Conservation (phyloP, 2,888 invertebrate species). For the Aricia artaxerxes region DNA sequence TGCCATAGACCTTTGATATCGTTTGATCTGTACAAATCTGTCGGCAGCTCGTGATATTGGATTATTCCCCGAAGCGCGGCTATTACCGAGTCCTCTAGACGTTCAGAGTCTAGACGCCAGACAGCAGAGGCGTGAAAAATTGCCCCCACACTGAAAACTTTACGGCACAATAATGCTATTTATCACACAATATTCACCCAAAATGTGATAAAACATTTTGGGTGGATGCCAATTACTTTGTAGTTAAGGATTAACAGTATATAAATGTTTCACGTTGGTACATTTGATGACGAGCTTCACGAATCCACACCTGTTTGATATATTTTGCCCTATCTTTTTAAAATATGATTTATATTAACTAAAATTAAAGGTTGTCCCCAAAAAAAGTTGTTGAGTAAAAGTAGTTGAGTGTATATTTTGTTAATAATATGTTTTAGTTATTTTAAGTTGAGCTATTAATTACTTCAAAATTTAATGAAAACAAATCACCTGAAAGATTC, state of each 20-base stretch:
- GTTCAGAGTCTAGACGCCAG: conserved; percentile 31
- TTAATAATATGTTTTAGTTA: background rate
- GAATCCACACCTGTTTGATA: background rate
- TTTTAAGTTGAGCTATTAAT: background rate
- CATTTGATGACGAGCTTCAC: background rate
- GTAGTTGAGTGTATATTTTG: background rate
- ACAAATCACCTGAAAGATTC: background rate
- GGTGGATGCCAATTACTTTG: conserved; percentile 24
- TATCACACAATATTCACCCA: conserved; percentile 21
- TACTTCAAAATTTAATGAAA: background rate
- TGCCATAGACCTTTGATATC: conserved; percentile 15
- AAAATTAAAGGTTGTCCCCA: background rate
- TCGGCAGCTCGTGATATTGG: conserved; percentile 16
- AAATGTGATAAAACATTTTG: conserved; percentile 27
- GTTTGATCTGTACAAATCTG: conserved; percentile 21
- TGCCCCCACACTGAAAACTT: conserved; percentile 18
- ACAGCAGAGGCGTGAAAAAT: conserved; percentile 36
- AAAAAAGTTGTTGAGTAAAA: background rate
- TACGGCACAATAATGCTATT: conserved; percentile 8
- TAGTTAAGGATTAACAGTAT: conserved; percentile 11
- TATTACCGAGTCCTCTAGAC: conserved; percentile 36
- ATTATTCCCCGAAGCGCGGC: conserved; percentile 16
- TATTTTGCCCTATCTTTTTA: background rate
- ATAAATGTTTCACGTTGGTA: conserved; percentile 2
- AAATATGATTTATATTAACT: background rate